These are phyloP conservation scores for Catotricha subobsoleta DNA, from an alignment of 2,888 invertebrate species.

Conservation along the genomic window DNA sequence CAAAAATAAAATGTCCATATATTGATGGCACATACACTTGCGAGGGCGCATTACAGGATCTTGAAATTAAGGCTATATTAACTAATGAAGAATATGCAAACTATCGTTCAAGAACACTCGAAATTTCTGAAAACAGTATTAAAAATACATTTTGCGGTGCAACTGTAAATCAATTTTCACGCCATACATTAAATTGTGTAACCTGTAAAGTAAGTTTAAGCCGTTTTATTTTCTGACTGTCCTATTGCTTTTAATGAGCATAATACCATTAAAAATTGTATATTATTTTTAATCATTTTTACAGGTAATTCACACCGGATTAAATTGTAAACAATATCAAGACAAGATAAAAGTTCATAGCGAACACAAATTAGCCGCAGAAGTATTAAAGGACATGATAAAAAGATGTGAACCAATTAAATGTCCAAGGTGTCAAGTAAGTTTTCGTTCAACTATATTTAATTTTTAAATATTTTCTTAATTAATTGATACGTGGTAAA, in stretches of 20 bases:
- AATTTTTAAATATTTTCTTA: too few species aligned
- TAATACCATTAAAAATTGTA: neutral
- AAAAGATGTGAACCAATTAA: slow-evolving; percentile 66
- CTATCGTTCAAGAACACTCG: slow-evolving; percentile 43
- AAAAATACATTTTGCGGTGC: slow-evolving; percentile 71
- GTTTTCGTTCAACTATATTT: neutral
- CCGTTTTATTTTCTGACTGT: neutral
- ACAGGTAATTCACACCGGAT: slow-evolving; percentile 58
- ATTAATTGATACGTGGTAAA: too few species aligned
- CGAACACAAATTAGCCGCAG: slow-evolving; percentile 49
- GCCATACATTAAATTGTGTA: slow-evolving; percentile 69
- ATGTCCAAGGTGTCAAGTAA: slow-evolving; percentile 68
- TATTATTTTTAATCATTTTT: neutral
- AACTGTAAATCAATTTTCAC: slow-evolving; percentile 64
- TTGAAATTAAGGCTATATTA: slow-evolving; percentile 70
- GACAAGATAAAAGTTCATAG: slow-evolving; percentile 44
- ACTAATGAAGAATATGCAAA: slow-evolving; percentile 54
- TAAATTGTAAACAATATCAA: slow-evolving; percentile 69
- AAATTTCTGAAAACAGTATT: slow-evolving; percentile 61
- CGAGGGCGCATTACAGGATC: slow-evolving; percentile 55
- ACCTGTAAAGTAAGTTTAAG: slow-evolving; percentile 56
- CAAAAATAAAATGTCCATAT: slow-evolving; percentile 66
- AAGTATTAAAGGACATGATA: slow-evolving; percentile 63
- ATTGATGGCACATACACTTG: slow-evolving; percentile 57
- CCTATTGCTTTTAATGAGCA: neutral